Percentiles rank a stretch among this genome's conserved stretches.
These are phyloP conservation scores for Calycopis cecrops DNA, from an alignment of 1,140 invertebrate species.

Conservation along the genomic window DNA sequence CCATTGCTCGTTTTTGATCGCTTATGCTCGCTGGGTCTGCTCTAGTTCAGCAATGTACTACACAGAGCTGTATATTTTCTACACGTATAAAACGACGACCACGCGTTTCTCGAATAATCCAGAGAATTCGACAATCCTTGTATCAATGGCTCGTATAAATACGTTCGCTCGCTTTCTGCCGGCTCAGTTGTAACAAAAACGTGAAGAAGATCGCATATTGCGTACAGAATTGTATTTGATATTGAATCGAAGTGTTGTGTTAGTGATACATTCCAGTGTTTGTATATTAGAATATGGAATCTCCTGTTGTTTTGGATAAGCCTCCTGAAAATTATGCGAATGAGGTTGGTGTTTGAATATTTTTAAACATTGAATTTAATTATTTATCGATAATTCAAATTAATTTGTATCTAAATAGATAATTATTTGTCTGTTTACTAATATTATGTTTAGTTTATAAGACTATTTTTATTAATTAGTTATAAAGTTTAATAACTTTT, in stretches of 20 bases:
- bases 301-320: slow-evolving; percentile 65
- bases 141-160: slow-evolving; percentile 45
- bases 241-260: slow-evolving; percentile 42
- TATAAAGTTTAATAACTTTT: no score
- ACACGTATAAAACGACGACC: slow-evolving; percentile 15
- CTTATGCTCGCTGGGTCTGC: background rate
- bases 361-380: background rate
- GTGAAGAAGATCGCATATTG: slow-evolving; percentile 34
- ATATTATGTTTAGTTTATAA: background rate
- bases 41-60: slow-evolving; percentile 1
- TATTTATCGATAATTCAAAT: slow-evolving; percentile 13
- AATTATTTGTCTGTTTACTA: background rate
- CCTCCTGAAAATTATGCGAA: slow-evolving; percentile 59
- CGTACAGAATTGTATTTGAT: slow-evolving; percentile 16
- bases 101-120: slow-evolving; percentile 45
- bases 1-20: background rate
- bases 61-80: background rate
- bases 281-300: slow-evolving; percentile 54
- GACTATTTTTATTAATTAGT: no score
- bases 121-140: slow-evolving; percentile 31
- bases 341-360: slow-evolving; percentile 40
- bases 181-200: slow-evolving; percentile 53
- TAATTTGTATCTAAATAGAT: background rate
- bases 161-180: slow-evolving; percentile 24
- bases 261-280: slow-evolving; percentile 58